Evolutionary conservation across 2,888 invertebrate genomes (phyloP).

Genomic region (Danaus chrysippus): DNA sequence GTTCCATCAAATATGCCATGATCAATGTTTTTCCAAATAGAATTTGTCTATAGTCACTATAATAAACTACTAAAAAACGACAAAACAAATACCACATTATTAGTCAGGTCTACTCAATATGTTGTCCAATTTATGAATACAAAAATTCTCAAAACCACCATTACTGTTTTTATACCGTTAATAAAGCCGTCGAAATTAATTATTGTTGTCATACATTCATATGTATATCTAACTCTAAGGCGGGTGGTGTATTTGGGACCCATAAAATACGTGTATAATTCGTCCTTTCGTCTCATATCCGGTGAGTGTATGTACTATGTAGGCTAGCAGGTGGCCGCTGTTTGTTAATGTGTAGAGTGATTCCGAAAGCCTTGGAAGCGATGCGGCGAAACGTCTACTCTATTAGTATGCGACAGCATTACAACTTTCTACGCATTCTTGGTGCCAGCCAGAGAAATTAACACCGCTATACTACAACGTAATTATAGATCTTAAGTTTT

Average conservation of each 20-base stretch:
- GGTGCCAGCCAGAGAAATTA: constrained; percentile 69
- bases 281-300: constrained; percentile 38
- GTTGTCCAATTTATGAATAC: too few species aligned
- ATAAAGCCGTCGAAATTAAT: too few species aligned
- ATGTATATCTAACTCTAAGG: too few species aligned
- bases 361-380: constrained; percentile 36
- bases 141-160: too few species aligned
- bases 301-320: constrained; percentile 65
- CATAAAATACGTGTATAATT: background rate
- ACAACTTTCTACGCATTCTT: constrained; percentile 79
- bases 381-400: constrained; percentile 55
- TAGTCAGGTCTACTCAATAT: too few species aligned
- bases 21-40: too few species aligned
- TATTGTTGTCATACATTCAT: too few species aligned
- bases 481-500: constrained; percentile 33
- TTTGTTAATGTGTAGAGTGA: constrained; percentile 49
- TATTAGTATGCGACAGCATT: constrained; percentile 76
- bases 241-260: background rate
- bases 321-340: constrained; percentile 68
- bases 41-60: too few species aligned
- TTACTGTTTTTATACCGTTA: too few species aligned
- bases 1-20: too few species aligned
- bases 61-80: too few species aligned
- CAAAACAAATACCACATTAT: too few species aligned
- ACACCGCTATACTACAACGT: constrained; percentile 57